Conservation (phyloP, 2,888 invertebrate genomes). For the Drosophila rellima region DNA sequence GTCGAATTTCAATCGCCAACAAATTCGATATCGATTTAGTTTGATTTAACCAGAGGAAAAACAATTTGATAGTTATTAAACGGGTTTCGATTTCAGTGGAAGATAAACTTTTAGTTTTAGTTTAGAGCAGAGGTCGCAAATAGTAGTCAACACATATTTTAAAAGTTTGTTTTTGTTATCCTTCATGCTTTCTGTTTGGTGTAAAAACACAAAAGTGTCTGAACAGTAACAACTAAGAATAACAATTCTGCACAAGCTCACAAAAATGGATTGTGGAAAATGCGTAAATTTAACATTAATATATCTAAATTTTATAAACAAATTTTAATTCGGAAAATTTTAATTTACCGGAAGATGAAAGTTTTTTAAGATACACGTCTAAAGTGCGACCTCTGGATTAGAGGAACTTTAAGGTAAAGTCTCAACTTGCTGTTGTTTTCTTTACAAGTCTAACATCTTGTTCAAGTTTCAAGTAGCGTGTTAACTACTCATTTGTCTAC, state of each 20-base stretch:
- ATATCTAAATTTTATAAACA: too few relatives aligned
- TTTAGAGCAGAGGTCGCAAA: too few relatives aligned
- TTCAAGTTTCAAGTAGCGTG: neutral
- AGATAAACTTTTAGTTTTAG: neutral
- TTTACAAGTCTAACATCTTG: neutral
- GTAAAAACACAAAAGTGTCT: neutral
- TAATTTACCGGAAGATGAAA: too few relatives aligned
- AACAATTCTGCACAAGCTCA: neutral
- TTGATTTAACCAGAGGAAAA: neutral
- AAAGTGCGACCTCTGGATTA: neutral
- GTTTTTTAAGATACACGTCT: too few relatives aligned
- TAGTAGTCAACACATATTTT: neutral
- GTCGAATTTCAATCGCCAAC: conserved; percentile 26
- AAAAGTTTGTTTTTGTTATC: neutral
- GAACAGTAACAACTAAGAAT: neutral
- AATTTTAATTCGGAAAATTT: too few relatives aligned
- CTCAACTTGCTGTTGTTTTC: neutral
- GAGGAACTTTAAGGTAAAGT: neutral
- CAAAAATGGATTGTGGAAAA: too few relatives aligned
- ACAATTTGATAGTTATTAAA: conserved; percentile 3
- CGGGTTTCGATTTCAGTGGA: neutral
- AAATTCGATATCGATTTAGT: conserved; percentile 12
- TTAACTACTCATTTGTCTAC: neutral
- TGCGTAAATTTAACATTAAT: too few relatives aligned
- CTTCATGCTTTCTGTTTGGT: neutral